Evolutionary conservation across 2,797 vertebrate genomes (phyloP).

Genomic region (Hemibagrus guttatus): DNA sequence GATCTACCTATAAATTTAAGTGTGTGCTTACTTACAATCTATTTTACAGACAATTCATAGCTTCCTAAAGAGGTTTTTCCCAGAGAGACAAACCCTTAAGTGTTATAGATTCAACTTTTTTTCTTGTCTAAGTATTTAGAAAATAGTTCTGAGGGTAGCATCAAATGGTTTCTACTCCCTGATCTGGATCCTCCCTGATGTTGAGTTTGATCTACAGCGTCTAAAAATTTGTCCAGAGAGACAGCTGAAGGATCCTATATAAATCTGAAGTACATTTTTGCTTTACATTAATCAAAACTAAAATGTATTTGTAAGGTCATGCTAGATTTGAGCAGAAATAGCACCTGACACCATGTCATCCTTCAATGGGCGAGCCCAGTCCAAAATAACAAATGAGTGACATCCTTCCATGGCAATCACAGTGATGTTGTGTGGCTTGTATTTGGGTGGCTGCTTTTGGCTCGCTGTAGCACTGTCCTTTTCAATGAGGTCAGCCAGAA

Average conservation of each 20-base stretch:
- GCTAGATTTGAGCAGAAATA: neutral
- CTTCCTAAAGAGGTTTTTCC: neutral
- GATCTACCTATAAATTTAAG: neutral
- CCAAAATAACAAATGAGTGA: constrained; percentile 96
- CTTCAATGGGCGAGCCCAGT: constrained; percentile 88
- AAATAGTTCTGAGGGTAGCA: neutral
- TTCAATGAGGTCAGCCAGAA: constrained; percentile 84
- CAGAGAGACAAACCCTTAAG: neutral
- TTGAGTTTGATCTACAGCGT: neutral
- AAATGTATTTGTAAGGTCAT: neutral
- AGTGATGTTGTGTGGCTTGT: constrained; percentile 89
- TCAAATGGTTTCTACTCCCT: neutral
- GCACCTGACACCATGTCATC: constrained; percentile 94
- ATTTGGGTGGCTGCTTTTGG: constrained; percentile 77
- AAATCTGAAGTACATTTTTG: neutral
- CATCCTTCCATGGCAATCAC: constrained; percentile 96
- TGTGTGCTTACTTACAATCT: neutral
- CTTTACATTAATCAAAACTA: neutral
- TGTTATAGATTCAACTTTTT: neutral
- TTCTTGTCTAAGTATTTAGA: neutral
- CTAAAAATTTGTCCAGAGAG: neutral
- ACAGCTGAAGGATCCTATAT: neutral
- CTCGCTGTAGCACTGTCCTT: constrained; percentile 73
- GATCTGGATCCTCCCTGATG: neutral
- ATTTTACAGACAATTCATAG: neutral